Percentiles rank a stretch among this genome's conserved stretches.
Evolutionary conservation across 2,113 vertebrate species (phyloP).

Genomic region (Clinocottus analis): DNA sequence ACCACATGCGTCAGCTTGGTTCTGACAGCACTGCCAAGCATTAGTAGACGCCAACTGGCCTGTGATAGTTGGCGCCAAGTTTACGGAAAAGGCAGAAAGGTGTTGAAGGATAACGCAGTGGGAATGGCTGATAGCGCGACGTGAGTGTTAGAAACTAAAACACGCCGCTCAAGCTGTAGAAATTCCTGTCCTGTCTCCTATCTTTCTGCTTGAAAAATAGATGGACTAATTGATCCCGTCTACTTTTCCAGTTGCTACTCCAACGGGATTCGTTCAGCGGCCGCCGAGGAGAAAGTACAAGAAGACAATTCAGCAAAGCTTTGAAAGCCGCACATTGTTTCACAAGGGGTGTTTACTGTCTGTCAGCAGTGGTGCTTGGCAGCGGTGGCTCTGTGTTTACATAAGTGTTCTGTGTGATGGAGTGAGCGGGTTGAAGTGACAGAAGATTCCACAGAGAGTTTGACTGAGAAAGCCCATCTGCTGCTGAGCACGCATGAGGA

Average conservation of each 20-base stretch:
- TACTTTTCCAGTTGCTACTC: slow-evolving; percentile 40
- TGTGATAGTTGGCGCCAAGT: slow-evolving; percentile 57
- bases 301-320: slow-evolving; percentile 69
- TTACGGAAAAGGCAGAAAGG: slow-evolving; percentile 39
- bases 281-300: slow-evolving; percentile 60
- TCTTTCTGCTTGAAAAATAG: slow-evolving; percentile 44
- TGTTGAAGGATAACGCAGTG: slow-evolving; percentile 36
- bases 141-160: slow-evolving; percentile 52
- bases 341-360: slow-evolving; percentile 65
- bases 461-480: slow-evolving; percentile 70
- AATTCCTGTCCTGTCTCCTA: slow-evolving; percentile 52
- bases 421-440: slow-evolving; percentile 65
- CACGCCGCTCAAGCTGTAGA: slow-evolving; percentile 13
- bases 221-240: slow-evolving; percentile 42
- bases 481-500: slow-evolving; percentile 47
- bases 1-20: slow-evolving; percentile 44
- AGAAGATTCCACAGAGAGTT: slow-evolving; percentile 63
- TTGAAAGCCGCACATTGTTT: slow-evolving; percentile 78
- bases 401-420: slow-evolving; percentile 68
- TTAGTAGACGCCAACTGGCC: slow-evolving; percentile 56
- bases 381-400: slow-evolving; percentile 75
- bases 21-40: slow-evolving; percentile 51
- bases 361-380: slow-evolving; percentile 79
- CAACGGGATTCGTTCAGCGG: slow-evolving; percentile 22
- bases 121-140: slow-evolving; percentile 23